Evolutionary conservation across 1,140 invertebrate species (phyloP), one percentile per base, ranked within the genome.

Genomic region (Babylonia areolata): DNA sequence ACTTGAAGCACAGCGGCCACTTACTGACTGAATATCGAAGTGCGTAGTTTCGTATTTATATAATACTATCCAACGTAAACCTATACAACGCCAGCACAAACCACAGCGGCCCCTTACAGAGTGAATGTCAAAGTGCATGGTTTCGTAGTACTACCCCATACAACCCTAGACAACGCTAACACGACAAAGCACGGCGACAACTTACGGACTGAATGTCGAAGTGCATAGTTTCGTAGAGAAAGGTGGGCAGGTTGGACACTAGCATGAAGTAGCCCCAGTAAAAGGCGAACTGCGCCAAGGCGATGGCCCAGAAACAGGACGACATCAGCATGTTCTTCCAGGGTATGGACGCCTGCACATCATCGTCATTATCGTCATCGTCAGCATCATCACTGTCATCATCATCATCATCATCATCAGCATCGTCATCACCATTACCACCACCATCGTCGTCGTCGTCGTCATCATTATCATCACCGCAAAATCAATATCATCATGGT

Each of bases 241-340:
- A 93, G 31, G 87, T 90, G 28, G 92, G 92, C 17, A 92, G 89
- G 58, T 89, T 88, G 31, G 92, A 93, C 15, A 93, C 86, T 23
- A 93, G 86, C 40, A 91, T 91, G 94, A 99, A 99, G 93, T 99
- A 99, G 91, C 99, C 99, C 98, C 98, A 99, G n/a, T 98, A 99
- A 83, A 98, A 96, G 92, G 98, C 99, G 93, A 99, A 99, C 93
- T 99, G 99, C 1, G 99, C 98, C 33, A 99, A 98, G 78, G 99
- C 98, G 86, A 99, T 99, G 1, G 99, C 99, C 94, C 98, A 98
- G 1, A 99, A 98, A 0, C 99, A 98, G 95, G 97, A 97, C 0
- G 99, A 99, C 0, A 97, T 98, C 88, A 98, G 96, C 90, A 99
- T 99, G 2, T 96, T 96, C 54, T 96, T 96, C 98, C 99, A 99